phyloP scores from a whole-genome alignment of 2,113 vertebrate species.

The Murina feae region DNA sequence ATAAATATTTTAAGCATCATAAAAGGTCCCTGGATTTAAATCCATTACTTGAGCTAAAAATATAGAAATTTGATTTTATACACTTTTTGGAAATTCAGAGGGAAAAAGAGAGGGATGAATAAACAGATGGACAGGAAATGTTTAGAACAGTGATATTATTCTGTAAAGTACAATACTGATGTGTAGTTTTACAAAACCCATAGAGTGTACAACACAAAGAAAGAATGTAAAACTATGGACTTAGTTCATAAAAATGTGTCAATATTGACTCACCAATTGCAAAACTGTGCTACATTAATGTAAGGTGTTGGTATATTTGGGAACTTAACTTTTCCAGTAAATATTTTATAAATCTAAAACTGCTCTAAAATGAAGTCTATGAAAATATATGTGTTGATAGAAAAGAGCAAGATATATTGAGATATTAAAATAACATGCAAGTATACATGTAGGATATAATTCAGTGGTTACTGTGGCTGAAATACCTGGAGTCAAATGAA shows the following conservation, averaged over 20 bases:
- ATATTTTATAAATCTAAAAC: not conserved
- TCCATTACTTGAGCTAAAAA: not conserved
- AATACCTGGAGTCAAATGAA: not conserved
- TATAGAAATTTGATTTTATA: not conserved
- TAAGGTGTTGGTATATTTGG: not conserved
- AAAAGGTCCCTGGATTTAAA: not conserved
- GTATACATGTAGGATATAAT: not conserved
- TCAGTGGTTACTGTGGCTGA: not conserved
- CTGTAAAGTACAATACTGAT: not conserved
- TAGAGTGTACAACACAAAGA: not conserved
- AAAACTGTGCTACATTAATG: not conserved
- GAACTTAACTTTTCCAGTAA: not conserved
- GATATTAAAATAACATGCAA: not conserved
- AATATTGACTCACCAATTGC: not conserved
- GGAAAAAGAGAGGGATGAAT: no score
- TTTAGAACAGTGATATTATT: not conserved
- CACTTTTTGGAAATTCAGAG: not conserved
- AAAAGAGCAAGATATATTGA: not conserved
- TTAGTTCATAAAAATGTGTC: not conserved
- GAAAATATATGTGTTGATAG: not conserved
- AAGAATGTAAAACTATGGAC: not conserved
- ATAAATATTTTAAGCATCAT: slow-evolving; percentile 9
- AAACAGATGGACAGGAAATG: not conserved
- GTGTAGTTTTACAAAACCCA: not conserved
- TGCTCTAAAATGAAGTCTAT: not conserved